phyloP scores from a whole-genome alignment of 2,113 vertebrate species.

The Anolis carolinensis region DNA sequence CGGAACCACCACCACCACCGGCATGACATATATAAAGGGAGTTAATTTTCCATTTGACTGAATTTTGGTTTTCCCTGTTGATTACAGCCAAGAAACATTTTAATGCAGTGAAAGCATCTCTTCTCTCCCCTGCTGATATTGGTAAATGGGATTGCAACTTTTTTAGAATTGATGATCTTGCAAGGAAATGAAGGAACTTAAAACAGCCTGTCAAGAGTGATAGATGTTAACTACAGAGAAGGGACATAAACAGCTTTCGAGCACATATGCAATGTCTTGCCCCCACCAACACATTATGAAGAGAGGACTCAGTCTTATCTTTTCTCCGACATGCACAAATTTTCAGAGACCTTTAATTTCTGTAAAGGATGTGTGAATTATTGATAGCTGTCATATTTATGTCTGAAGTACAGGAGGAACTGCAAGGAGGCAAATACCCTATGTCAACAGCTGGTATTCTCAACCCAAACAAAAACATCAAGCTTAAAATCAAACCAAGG shows the following conservation, averaged over 20 bases:
- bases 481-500: neutral
- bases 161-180: constrained; percentile 39
- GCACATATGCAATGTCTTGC: neutral
- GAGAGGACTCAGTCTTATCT: neutral
- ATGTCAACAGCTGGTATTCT: neutral
- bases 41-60: constrained; percentile 10
- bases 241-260: neutral
- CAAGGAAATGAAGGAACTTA: constrained; percentile 24
- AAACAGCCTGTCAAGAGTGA: constrained; percentile 3
- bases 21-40: neutral
- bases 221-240: neutral
- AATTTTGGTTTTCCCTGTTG: neutral
- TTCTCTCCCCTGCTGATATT: constrained; percentile 18
- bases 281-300: neutral
- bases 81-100: constrained; percentile 11
- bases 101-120: neutral
- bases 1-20: neutral
- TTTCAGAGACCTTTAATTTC: neutral
- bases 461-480: neutral
- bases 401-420: neutral
- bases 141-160: constrained; percentile 19
- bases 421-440: neutral
- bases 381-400: neutral
- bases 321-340: neutral
- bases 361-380: neutral